Percentiles rank a stretch among this genome's conserved stretches.
Conservation (phyloP, 2,113 vertebrate species). For the Carassius gibelio region DNA sequence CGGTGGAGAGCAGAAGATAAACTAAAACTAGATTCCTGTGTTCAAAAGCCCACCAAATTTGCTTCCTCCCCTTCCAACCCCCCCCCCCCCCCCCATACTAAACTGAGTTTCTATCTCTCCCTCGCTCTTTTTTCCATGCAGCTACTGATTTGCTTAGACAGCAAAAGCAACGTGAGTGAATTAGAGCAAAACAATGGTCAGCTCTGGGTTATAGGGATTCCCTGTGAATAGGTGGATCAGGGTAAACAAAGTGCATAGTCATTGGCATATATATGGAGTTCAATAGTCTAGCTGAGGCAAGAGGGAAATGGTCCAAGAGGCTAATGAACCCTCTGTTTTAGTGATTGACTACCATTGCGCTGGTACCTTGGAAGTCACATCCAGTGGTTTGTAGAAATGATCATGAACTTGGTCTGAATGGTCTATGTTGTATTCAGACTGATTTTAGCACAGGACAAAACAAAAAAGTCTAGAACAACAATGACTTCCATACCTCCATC, state of each 20-base stretch:
- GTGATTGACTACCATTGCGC: constrained; percentile 25
- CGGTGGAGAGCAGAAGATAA: constrained; percentile 75
- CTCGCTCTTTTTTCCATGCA: constrained; percentile 3
- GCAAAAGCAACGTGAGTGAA: constrained; percentile 70
- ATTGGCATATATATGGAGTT: constrained; percentile 73
- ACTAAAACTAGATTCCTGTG: constrained; percentile 71
- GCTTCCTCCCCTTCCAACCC: constrained; percentile 5
- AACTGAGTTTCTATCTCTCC: constrained; percentile 39
- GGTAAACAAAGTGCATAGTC: constrained; percentile 78
- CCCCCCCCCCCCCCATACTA: background rate
- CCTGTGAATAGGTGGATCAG: constrained; percentile 74
- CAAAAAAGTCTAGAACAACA: too few species aligned
- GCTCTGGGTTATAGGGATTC: constrained; percentile 61
- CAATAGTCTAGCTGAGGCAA: constrained; percentile 86
- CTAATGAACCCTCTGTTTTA: constrained; percentile 57
- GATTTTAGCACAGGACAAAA: background rate
- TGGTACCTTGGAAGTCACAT: constrained; percentile 1
- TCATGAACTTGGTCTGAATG: background rate
- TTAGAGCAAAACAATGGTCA: constrained; percentile 74
- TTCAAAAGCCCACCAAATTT: constrained; percentile 51
- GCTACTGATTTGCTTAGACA: constrained; percentile 75
- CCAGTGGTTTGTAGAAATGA: background rate
- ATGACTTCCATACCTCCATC: constrained; percentile 83
- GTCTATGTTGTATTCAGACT: background rate
- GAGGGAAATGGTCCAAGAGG: constrained; percentile 75